These are phyloP conservation scores for Nomada lathburiana DNA, from an alignment of 2,888 invertebrate genomes.

Conservation along the genomic window DNA sequence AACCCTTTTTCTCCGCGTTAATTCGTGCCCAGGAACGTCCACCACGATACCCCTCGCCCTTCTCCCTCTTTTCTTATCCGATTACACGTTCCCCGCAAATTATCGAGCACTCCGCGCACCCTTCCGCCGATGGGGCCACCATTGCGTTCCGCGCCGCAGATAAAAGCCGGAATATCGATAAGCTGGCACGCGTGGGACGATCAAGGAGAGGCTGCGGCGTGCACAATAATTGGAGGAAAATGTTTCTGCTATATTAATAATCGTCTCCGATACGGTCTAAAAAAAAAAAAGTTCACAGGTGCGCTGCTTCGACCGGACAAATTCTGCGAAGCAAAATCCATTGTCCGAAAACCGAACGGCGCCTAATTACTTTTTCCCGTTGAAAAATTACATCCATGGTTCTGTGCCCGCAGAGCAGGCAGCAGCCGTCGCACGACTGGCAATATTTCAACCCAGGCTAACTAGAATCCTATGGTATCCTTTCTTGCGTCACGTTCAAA, in stretches of 20 bases:
- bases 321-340: too few species aligned
- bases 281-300: constrained; percentile 6
- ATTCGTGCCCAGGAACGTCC: constrained; percentile 30
- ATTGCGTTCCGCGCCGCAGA: constrained; percentile 7
- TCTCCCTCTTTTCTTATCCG: constrained; percentile 21
- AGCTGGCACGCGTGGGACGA: not conserved
- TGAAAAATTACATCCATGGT: too few species aligned
- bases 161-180: constrained; percentile 36
- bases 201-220: too few species aligned
- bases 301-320: too few species aligned
- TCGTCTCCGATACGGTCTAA: too few species aligned
- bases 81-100: constrained; percentile 46
- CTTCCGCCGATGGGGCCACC: not conserved
- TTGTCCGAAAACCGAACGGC: too few species aligned
- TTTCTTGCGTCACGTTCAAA: constrained; percentile 1
- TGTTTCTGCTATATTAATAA: too few species aligned
- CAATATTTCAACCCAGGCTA: too few species aligned
- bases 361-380: too few species aligned
- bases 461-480: not conserved
- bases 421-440: too few species aligned
- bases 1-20: constrained; percentile 22
- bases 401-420: too few species aligned
- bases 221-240: too few species aligned
- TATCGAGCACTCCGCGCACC: constrained; percentile 31
- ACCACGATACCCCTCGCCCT: not conserved